These are phyloP conservation scores for Homalodisca vitripennis DNA, from an alignment of 1,140 invertebrate species.

Conservation along the genomic window DNA sequence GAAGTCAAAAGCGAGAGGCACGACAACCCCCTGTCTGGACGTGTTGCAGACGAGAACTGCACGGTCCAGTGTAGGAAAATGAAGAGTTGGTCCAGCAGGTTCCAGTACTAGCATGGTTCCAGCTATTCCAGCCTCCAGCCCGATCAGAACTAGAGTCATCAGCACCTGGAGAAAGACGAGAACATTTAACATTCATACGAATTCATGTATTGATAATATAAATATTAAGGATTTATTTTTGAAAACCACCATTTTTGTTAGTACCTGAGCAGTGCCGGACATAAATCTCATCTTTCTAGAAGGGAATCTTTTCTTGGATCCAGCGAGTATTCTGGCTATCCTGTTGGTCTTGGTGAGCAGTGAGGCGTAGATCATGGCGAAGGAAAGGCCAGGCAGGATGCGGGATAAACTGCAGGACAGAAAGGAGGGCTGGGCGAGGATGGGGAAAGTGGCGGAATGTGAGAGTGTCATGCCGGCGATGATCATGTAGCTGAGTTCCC, in stretches of 20 bases:
- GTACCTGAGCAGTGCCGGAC: constrained; percentile 53
- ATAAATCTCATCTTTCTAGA: constrained; percentile 72
- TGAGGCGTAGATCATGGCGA: constrained; percentile 81
- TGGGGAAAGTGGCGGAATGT: constrained; percentile 61
- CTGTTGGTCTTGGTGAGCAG: constrained; percentile 84
- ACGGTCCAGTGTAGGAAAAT: constrained; percentile 57
- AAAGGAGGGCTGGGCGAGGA: constrained; percentile 68
- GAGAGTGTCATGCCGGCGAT: constrained; percentile 58
- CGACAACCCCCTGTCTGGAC: constrained; percentile 64
- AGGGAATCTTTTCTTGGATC: constrained; percentile 77
- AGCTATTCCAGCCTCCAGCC: constrained; percentile 66
- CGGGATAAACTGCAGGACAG: constrained; percentile 66
- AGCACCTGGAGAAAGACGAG: constrained; percentile 48
- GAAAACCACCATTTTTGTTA: too few relatives aligned
- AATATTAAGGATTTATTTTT: too few relatives aligned
- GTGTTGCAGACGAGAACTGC: constrained; percentile 70
- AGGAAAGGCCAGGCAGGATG: constrained; percentile 72
- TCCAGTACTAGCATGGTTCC: constrained; percentile 49
- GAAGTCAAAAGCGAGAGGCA: constrained; percentile 77
- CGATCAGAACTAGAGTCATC: constrained; percentile 63
- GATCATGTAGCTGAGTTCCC: constrained; percentile 69
- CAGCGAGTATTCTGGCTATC: constrained; percentile 79
- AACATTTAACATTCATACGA: too few relatives aligned
- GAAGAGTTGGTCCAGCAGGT: constrained; percentile 66
- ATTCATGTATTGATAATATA: too few relatives aligned